Evolutionary conservation across 2,888 invertebrate genomes (phyloP), one percentile per base, ranked within the genome.

Genomic region (Chrysomela aeneicollis): DNA sequence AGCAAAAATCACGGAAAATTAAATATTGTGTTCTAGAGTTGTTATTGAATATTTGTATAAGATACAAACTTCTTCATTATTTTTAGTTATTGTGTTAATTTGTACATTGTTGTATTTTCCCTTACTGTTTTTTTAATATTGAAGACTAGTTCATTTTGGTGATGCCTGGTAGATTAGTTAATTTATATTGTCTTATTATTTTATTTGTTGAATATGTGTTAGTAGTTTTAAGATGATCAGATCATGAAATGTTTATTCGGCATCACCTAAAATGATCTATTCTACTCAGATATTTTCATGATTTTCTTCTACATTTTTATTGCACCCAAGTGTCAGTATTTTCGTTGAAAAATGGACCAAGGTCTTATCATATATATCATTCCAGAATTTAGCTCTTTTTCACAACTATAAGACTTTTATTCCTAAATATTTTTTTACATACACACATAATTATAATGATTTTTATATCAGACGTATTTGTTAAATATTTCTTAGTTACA

Each of bases 401-500:
- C 78, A 80, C 78, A 77, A 78, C 72, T 74, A 78, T 77, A 82
- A 81, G 82, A 82, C 82, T 82, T 77, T 76, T 80, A 81, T 82
- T 82, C 81, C 81, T 82, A 81, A 77, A 80, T 81, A 82, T 82
- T 81, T 82, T 82, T 82, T 82, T 82, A 82, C 79, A 80, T 78
- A 78, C 73, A 78, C 73, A 78, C 76, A 79, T 77, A 78, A 79
- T 77, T 80, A 78, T 80, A 79, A 78, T 78, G 73, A 77, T 77
- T 78, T 78, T 77, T 78, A 78, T 79, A 79, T 79, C 76, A 77
- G 47, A 79, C 80, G 81, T 82, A 82, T 82, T 82, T 83, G 82
- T 83, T 83, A 83, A 82, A 79, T 83, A 82, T 78, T 83, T 81
- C 77, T 81, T 81, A 81, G 78, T 81, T 78, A 69, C 67, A 59